phyloP scores from a whole-genome alignment of 2,888 invertebrate genomes.

The Drosophila diplacantha region DNA sequence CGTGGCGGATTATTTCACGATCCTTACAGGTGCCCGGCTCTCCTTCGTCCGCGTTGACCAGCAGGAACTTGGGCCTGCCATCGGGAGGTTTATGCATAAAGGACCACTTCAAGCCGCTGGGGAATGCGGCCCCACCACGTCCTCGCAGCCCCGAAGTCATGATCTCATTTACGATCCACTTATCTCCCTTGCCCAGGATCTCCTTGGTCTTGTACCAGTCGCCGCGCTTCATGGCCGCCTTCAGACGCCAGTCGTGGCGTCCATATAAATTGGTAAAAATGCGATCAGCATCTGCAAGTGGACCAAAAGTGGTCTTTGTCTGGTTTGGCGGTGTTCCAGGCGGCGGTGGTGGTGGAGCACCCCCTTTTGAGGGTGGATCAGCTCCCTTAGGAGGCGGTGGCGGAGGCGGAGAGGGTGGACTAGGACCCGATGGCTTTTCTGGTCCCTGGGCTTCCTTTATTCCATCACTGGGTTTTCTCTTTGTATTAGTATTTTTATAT shows the following conservation, averaged over 20 bases:
- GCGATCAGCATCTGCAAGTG: constrained; percentile 92
- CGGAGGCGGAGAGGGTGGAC: not conserved
- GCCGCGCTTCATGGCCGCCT: constrained; percentile 91
- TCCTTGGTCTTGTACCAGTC: constrained; percentile 99
- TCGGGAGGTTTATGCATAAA: constrained; percentile 99
- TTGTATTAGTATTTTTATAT: not conserved
- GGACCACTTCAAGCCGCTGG: constrained; percentile 99
- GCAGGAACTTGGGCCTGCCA: constrained; percentile 96
- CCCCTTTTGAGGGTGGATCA: constrained; percentile 4
- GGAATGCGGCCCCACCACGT: constrained; percentile 98
- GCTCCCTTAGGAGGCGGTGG: constrained; percentile 1
- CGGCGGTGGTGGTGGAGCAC: constrained; percentile 53
- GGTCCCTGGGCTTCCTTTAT: not conserved
- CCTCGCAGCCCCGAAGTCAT: constrained; percentile 96
- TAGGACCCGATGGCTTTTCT: not conserved
- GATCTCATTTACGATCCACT: constrained; percentile 98
- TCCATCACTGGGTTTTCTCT: not conserved
- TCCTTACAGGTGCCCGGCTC: constrained; percentile 99
- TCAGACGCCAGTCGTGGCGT: constrained; percentile 95
- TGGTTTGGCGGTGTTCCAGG: constrained; percentile 80
- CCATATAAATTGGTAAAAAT: constrained; percentile 98
- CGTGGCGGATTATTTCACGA: constrained; percentile 97
- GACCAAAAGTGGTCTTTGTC: constrained; percentile 78
- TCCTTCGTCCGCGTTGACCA: constrained; percentile 99
- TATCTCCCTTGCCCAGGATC: constrained; percentile 92